A percentile compares a stretch with the other conserved stretches of the same genome.
Conservation (phyloP, 2,888 invertebrate genomes). For the Ephialtes manifestator region DNA sequence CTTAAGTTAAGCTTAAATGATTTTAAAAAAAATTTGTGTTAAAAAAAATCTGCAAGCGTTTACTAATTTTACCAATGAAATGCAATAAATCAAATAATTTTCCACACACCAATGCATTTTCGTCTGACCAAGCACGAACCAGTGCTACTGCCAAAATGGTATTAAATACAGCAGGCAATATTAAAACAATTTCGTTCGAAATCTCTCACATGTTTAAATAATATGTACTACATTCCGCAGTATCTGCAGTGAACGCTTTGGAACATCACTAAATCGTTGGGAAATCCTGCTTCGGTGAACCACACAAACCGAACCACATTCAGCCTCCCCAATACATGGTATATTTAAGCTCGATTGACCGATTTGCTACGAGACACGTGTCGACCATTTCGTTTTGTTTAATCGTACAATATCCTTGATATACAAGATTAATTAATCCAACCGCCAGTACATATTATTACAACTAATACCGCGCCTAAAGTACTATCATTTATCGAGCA, state of each 20-base stretch:
- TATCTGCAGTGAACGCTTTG: neutral
- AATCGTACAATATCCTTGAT: neutral
- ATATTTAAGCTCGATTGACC: constrained; percentile 37
- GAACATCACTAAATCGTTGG: neutral
- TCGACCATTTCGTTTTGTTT: neutral
- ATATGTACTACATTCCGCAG: neutral
- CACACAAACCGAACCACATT: neutral
- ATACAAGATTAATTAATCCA: neutral
- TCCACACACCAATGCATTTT: neutral
- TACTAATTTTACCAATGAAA: neutral
- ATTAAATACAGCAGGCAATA: neutral
- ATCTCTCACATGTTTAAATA: neutral
- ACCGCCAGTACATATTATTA: neutral
- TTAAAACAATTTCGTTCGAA: neutral
- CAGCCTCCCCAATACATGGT: neutral
- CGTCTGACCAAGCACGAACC: neutral
- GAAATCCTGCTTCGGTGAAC: constrained; percentile 12
- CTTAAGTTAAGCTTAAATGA: no score
- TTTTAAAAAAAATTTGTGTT: no score
- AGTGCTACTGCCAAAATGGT: neutral
- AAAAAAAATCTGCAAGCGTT: neutral
- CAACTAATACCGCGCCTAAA: neutral
- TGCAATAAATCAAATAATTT: neutral
- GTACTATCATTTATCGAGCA: neutral
- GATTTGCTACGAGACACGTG: neutral